These are phyloP conservation scores for Idaea aversata DNA, from an alignment of 2,888 invertebrate species.

Conservation along the genomic window DNA sequence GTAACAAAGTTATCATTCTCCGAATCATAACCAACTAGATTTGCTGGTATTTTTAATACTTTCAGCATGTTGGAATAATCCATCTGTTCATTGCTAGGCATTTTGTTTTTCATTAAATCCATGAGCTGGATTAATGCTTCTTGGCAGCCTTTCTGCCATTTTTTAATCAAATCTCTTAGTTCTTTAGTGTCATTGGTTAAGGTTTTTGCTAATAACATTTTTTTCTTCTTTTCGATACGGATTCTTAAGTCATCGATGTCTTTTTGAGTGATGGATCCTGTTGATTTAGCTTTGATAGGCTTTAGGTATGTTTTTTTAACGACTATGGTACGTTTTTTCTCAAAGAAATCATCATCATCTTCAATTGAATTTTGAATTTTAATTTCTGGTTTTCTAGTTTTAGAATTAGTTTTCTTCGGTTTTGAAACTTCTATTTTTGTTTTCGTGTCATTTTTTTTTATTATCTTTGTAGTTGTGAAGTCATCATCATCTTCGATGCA, in stretches of 20 bases:
- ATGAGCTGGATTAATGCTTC: slow-evolving; percentile 74
- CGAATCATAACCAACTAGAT: slow-evolving; percentile 71
- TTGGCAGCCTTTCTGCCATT: slow-evolving; percentile 79
- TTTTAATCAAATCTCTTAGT: slow-evolving; percentile 67
- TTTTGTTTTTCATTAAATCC: slow-evolving; percentile 63
- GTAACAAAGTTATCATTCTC: slow-evolving; percentile 73
- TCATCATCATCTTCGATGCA: slow-evolving; percentile 46
- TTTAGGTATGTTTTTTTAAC: slow-evolving; percentile 57
- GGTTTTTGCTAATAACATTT: slow-evolving; percentile 54
- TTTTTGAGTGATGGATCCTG: slow-evolving; percentile 67
- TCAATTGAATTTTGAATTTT: slow-evolving; percentile 37
- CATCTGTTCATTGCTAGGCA: slow-evolving; percentile 62
- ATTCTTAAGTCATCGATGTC: slow-evolving; percentile 67
- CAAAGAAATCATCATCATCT: slow-evolving; percentile 62
- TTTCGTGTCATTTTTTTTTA: slow-evolving; percentile 25
- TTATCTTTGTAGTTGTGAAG: slow-evolving; percentile 34
- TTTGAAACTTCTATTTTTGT: slow-evolving; percentile 20
- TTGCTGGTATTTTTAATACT: slow-evolving; percentile 70
- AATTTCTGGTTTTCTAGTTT: slow-evolving; percentile 12
- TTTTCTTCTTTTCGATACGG: slow-evolving; percentile 67
- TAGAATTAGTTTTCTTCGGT: slow-evolving; percentile 21
- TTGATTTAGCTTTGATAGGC: slow-evolving; percentile 63
- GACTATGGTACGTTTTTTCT: slow-evolving; percentile 59
- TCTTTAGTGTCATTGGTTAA: slow-evolving; percentile 70
- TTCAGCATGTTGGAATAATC: slow-evolving; percentile 71